Evolutionary conservation across 2,888 invertebrate species (phyloP), one percentile per base, ranked within the genome.

Genomic region (Aradus depressus): DNA sequence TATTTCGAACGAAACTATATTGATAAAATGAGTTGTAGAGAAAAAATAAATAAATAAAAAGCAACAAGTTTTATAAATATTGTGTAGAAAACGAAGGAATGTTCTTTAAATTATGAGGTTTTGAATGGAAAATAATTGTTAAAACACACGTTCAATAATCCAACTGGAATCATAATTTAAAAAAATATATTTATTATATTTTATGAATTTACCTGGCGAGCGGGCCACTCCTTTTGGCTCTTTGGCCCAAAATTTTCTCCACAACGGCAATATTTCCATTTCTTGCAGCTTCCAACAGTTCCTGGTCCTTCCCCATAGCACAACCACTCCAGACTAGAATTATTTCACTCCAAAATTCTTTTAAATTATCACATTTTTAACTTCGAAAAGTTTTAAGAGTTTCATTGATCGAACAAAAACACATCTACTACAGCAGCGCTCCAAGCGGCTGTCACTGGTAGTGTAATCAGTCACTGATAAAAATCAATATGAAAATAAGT

Each of bases 301-400:
- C 93, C 72, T 92, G 90, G 72, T 95, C 93, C 73, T 91, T 91
- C 68, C 93, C 93, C 92, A 95, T 95, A 66, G 66, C 65, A 69
- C 47, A 37, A 21, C 35, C 47, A 47, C 47, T 28, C 47, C 35
- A 35, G 25, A 37, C 22, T 31, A 14, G 35, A 23, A 38, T 19
- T 35, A 14, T 37, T 23, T 16, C 18, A 25, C 28, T 26, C 25
- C 47, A 25, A 18, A 32, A 35, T 37, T 37, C 35, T 25, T 47
- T 37, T 26, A 47, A 47, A 47, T 35, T 41, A 55, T 53, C 49
- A 52, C 52, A 55, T 54, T 55, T 44, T 44, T 51, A 44, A 53
- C 45, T 50, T 35, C 37, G 44, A 54, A 44, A 48, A 54, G 43
- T 48, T 47, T 44, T 49, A 49, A 44, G 52, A 51, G 44, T 51